phyloP scores from a whole-genome alignment of 2,888 invertebrate species.

The Apamea sordens region DNA sequence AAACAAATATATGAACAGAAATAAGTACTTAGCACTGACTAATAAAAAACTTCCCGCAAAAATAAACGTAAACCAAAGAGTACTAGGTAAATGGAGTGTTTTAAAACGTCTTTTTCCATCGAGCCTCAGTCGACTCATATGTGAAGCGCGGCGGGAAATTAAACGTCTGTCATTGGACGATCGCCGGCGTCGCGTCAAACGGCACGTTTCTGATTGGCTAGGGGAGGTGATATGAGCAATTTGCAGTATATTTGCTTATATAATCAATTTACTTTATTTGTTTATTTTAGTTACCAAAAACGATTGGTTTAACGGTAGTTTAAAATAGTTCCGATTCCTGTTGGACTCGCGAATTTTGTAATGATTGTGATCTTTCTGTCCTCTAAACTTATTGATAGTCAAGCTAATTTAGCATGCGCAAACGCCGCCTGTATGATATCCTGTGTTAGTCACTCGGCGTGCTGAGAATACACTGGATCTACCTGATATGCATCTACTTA shows the following conservation, averaged over 20 bases:
- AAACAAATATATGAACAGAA: constrained; percentile 14
- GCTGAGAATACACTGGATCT: constrained; percentile 50
- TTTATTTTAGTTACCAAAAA: not conserved
- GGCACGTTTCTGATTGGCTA: constrained; percentile 45
- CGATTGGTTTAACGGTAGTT: not conserved
- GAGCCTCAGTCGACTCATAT: not conserved
- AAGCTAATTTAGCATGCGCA: constrained; percentile 52
- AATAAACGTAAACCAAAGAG: constrained; percentile 19
- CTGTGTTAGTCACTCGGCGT: constrained; percentile 63
- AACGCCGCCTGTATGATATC: constrained; percentile 52
- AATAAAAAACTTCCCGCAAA: not conserved
- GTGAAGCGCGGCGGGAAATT: constrained; percentile 47
- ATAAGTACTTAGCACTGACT: not conserved
- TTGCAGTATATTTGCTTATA: not conserved
- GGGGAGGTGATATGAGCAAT: constrained; percentile 3
- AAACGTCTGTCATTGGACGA: constrained; percentile 46
- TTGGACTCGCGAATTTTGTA: not conserved
- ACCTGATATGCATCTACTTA: constrained; percentile 60
- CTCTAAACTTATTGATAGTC: constrained; percentile 18
- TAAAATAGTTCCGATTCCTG: not conserved
- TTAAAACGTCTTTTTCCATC: constrained; percentile 20
- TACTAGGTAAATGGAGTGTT: constrained; percentile 25
- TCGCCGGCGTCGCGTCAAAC: constrained; percentile 31
- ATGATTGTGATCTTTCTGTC: not conserved
- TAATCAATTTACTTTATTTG: not conserved